These are phyloP conservation scores for Stramonita haemastoma DNA, from an alignment of 2,888 invertebrate species.

Conservation along the genomic window DNA sequence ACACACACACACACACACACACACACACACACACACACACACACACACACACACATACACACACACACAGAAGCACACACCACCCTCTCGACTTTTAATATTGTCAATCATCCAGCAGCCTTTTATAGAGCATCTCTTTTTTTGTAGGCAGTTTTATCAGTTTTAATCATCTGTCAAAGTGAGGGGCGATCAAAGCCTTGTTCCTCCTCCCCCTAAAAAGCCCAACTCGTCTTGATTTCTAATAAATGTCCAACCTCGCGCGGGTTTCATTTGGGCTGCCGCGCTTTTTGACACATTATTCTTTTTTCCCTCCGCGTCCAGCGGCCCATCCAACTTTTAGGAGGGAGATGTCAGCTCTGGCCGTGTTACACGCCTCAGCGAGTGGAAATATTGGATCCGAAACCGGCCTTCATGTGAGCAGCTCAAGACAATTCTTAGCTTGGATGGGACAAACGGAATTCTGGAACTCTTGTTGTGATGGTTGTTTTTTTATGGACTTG, in stretches of 20 bases:
- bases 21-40: conserved; percentile 9
- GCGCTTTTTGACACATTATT: conserved; percentile 33
- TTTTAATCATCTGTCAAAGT: conserved; percentile 29
- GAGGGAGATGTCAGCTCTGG: conserved; percentile 18
- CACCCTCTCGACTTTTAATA: conserved; percentile 16
- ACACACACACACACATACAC: neutral
- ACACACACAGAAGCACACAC: neutral
- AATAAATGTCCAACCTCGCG: conserved; percentile 28
- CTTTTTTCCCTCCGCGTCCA: conserved; percentile 18
- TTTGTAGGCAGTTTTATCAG: conserved; percentile 23
- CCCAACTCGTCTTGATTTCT: conserved; percentile 8
- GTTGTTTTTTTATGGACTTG: too few relatives aligned
- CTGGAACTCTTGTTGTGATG: too few relatives aligned
- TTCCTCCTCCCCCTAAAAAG: neutral
- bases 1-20: neutral
- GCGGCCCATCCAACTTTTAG: conserved; percentile 15
- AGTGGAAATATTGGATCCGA: conserved; percentile 31
- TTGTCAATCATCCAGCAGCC: conserved; percentile 16
- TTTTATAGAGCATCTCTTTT: conserved; percentile 1
- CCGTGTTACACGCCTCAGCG: conserved; percentile 9
- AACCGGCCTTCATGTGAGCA: neutral
- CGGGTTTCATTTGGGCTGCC: neutral
- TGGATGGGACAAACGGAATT: too few relatives aligned
- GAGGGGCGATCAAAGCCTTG: neutral
- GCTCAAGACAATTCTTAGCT: neutral